Evolutionary conservation across 2,797 vertebrate genomes (phyloP).

Genomic region (Ctenosaura bakeri): DNA sequence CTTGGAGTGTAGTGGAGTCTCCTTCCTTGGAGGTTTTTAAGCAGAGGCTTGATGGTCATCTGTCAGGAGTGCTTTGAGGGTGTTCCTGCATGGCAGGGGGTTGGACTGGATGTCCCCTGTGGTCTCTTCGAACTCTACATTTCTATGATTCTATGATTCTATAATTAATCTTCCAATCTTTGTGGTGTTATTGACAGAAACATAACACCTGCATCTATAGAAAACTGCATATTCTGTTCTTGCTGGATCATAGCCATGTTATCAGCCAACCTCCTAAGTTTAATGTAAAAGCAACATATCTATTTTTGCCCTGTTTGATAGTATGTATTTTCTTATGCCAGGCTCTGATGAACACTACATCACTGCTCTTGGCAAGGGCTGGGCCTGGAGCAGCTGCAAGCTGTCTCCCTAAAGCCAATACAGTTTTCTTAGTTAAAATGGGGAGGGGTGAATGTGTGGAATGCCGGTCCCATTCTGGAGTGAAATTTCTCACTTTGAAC

Average conservation of each 20-base stretch:
- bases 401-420: neutral
- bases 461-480: neutral
- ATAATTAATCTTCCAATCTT: neutral
- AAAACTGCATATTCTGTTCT: neutral
- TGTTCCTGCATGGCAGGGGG: no score
- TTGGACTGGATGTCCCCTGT: no score
- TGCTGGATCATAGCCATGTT: neutral
- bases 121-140: no score
- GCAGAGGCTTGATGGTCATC: no score
- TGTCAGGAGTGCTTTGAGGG: no score
- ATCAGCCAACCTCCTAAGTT: neutral
- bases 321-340: neutral
- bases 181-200: neutral
- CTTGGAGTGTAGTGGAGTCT: no score
- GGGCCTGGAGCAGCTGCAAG: constrained; percentile 7
- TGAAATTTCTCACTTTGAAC: neutral
- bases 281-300: neutral
- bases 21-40: no score
- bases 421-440: constrained; percentile 12
- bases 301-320: neutral
- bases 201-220: neutral
- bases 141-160: no score
- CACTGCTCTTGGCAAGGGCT: neutral
- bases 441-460: neutral
- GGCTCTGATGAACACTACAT: neutral